Conservation (phyloP, 2,888 invertebrate genomes). For the Oxyscelio sp. region DNA sequence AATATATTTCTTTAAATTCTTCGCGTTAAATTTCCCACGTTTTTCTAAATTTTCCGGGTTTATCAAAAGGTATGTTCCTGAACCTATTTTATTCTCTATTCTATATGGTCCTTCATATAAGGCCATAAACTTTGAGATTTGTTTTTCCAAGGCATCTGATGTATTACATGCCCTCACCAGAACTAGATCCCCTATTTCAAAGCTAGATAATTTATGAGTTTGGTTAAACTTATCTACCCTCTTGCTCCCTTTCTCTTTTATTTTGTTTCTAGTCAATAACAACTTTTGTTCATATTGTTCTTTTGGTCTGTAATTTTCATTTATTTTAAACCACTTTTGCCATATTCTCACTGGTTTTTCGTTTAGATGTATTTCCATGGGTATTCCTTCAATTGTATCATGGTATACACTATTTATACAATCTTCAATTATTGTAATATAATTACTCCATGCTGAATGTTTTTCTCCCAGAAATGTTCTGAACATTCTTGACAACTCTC, state of each 20-base stretch:
- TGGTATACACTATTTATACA: no score
- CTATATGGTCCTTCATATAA: constrained; percentile 55
- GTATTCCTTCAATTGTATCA: background rate
- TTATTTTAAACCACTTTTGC: no score
- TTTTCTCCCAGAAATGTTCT: background rate
- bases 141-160: constrained; percentile 7
- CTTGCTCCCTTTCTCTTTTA: background rate
- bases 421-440: no score
- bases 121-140: constrained; percentile 47
- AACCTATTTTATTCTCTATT: no score
- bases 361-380: background rate
- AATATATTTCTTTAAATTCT: no score
- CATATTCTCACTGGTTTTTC: background rate
- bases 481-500: background rate
- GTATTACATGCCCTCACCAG: no score
- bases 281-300: background rate
- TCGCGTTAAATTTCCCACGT: no score
- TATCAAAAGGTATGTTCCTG: no score
- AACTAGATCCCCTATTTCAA: constrained; percentile 29
- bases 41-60: background rate
- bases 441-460: no score
- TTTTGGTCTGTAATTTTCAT: background rate
- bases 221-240: constrained; percentile 7
- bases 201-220: background rate
- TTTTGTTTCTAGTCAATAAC: background rate